phyloP scores from a whole-genome alignment of 2,888 invertebrate genomes.

The Andrena bucephala region DNA sequence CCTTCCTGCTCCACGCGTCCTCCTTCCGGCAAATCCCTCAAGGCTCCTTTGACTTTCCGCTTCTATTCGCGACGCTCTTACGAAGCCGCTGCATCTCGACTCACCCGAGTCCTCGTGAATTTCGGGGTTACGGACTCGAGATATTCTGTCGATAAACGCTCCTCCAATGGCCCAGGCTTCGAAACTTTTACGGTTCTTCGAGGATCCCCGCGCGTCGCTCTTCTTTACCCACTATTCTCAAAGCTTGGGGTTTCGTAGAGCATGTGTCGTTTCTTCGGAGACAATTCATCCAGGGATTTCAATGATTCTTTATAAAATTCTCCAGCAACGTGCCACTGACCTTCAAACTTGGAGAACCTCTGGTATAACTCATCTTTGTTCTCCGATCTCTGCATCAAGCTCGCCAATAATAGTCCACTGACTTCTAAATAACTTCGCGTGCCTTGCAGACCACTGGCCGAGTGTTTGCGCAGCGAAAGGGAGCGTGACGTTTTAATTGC shows the following conservation, averaged over 20 bases:
- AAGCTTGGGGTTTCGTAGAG: too few species aligned
- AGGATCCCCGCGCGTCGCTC: neutral
- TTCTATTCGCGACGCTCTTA: conserved; percentile 41
- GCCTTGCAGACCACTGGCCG: neutral
- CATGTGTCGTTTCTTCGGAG: neutral
- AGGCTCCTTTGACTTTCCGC: conserved; percentile 57
- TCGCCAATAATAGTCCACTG: neutral
- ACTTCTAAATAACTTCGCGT: neutral
- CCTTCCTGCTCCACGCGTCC: conserved; percentile 32
- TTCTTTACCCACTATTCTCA: neutral
- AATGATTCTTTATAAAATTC: neutral
- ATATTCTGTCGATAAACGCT: neutral
- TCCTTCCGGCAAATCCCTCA: conserved; percentile 53
- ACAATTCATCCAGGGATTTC: neutral
- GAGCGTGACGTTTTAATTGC: neutral
- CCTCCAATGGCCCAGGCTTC: neutral
- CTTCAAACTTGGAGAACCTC: neutral
- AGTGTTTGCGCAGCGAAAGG: conserved; percentile 6
- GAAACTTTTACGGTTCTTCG: neutral
- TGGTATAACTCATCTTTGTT: too few species aligned
- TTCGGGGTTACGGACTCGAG: neutral
- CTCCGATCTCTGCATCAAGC: too few species aligned
- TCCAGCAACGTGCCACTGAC: neutral
- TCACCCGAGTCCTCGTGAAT: conserved; percentile 6
- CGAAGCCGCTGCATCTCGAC: conserved; percentile 53